A percentile compares a stretch with the other conserved stretches of the same genome.
phyloP scores from a whole-genome alignment of 2,113 vertebrate species.

The Amia ocellicauda region DNA sequence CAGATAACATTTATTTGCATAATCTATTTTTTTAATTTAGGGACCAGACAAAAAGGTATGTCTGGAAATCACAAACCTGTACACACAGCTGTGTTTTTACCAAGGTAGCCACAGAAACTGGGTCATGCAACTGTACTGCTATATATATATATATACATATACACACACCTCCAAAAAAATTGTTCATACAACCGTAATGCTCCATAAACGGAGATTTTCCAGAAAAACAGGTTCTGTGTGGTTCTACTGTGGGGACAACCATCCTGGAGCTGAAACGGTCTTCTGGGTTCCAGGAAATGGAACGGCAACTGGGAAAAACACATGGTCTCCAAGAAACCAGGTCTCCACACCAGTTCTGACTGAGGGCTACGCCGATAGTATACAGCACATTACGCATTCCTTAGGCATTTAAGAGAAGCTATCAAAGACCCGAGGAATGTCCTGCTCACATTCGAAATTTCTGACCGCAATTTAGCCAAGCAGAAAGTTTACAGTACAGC shows the following conservation, averaged over 20 bases:
- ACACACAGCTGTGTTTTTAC: too few relatives aligned
- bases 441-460: constrained; percentile 41
- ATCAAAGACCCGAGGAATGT: constrained; percentile 43
- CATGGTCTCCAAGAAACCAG: background rate
- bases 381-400: constrained; percentile 21
- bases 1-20: too few relatives aligned
- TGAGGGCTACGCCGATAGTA: constrained; percentile 11
- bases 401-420: constrained; percentile 22
- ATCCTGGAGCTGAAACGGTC: constrained; percentile 8
- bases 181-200: background rate
- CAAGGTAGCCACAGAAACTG: too few relatives aligned
- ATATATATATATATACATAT: too few relatives aligned
- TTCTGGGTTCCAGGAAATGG: constrained; percentile 33
- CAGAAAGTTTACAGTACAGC: constrained; percentile 1
- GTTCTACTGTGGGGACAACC: constrained; percentile 24
- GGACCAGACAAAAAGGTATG: too few relatives aligned
- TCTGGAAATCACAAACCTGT: too few relatives aligned
- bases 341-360: constrained; percentile 25
- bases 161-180: too few relatives aligned
- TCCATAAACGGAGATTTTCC: background rate
- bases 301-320: constrained; percentile 7
- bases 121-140: too few relatives aligned
- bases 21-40: too few relatives aligned
- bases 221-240: constrained; percentile 7
- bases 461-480: background rate